Evolutionary conservation across 2,888 invertebrate species (phyloP), one percentile per base, ranked within the genome.

Genomic region (Encarsia formosa): DNA sequence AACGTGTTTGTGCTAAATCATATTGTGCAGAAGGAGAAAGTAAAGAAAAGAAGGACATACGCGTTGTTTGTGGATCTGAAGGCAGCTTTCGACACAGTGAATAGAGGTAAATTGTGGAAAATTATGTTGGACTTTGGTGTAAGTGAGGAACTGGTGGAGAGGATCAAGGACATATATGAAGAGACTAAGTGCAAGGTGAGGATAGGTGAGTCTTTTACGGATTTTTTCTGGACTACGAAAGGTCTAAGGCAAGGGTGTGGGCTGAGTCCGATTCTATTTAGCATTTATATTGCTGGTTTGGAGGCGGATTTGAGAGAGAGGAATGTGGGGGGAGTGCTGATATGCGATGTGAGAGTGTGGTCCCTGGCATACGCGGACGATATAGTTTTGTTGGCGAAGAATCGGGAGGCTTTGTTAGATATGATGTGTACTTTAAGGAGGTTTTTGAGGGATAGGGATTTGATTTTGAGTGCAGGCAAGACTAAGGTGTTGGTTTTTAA

Each of bases 61-160:
- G 5, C 4, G 8, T 4, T 34, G 18, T 34, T 34, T 34, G 15
- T 15, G 8, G 34, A 34, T 34, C 18, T 15, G 6, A 34, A 34
- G 11, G 59, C 58, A 11, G 56, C 61, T 0, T 62, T 62, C n/a
- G 59, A 60, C 23, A 50, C 37, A 2, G 52, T 62, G 8, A 38
- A 54, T 18, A 55, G 37, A 26, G 22, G 13, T 47, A 44, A 35
- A 11, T 61, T 34, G 3, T 34, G 34, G 15, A 15, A 15, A 3
- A 15, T 15, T 15, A 16, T 15, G 31, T 57, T 56, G 55, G 38
- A 44, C 3, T 40, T 44, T 48, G 8, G 44, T 48, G 16, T 44
- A 24, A 31, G 35, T 48, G 18, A 51, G 49, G 6, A 31, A n/a
- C 6, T 29, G 48, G 38, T 18, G 23, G 49, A 15, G 15, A 34